Percentiles rank a stretch among this genome's conserved stretches.
These are phyloP conservation scores for Calyptommatus sinebrachiatus DNA, from an alignment of 2,113 vertebrate genomes.

Conservation along the genomic window DNA sequence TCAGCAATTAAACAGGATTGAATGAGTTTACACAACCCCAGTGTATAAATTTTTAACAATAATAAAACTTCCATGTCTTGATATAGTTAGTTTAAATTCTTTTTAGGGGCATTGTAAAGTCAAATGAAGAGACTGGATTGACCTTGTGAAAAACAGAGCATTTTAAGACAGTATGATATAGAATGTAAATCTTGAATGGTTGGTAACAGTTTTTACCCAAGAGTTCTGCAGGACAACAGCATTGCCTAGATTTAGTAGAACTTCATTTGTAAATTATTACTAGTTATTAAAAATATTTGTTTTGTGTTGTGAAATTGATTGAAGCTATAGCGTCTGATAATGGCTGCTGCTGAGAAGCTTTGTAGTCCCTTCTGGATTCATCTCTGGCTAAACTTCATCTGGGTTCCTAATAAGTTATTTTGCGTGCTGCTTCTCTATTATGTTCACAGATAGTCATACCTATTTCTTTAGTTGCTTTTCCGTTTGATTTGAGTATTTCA, in stretches of 20 bases:
- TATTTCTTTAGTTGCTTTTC: neutral
- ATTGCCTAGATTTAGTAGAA: neutral
- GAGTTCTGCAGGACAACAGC: too few species aligned
- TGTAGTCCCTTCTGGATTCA: neutral
- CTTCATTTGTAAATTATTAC: neutral
- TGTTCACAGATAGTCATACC: neutral
- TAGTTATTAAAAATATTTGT: too few species aligned
- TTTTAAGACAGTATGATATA: neutral
- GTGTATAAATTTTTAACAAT: too few species aligned
- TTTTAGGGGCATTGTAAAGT: neutral
- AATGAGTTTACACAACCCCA: neutral
- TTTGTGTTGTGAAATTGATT: neutral
- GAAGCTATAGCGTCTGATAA: neutral
- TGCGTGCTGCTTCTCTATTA: neutral
- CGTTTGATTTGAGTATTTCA: neutral
- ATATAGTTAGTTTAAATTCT: neutral
- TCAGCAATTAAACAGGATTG: too few species aligned
- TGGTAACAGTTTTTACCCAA: neutral
- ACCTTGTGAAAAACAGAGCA: neutral
- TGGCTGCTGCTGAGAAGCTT: neutral
- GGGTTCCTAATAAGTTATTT: neutral
- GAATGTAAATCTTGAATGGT: neutral
- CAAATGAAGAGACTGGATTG: too few species aligned
- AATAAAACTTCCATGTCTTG: neutral
- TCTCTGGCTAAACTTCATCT: neutral